These are phyloP conservation scores for Hymenochirus boettgeri DNA, from an alignment of 2,113 vertebrate species.

Conservation along the genomic window DNA sequence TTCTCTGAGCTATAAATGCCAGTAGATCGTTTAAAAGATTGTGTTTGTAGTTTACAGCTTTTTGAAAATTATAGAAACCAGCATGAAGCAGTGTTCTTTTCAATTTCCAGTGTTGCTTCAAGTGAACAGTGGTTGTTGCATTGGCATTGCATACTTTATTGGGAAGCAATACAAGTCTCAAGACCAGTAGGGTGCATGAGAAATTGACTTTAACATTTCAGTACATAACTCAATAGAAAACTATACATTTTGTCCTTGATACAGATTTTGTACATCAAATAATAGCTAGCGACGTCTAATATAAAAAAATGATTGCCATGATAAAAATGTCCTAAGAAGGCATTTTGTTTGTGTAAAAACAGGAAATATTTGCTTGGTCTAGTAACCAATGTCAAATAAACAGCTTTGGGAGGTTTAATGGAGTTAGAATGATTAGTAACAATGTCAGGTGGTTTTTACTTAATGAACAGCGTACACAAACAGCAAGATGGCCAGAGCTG, in stretches of 20 bases:
- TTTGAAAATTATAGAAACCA: conserved; percentile 63
- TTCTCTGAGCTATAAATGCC: conserved; percentile 50
- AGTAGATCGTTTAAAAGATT: conserved; percentile 53
- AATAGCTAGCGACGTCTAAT: too few relatives aligned
- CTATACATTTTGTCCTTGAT: conserved; percentile 45
- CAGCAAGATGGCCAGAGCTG: too few relatives aligned
- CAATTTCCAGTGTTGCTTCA: conserved; percentile 61
- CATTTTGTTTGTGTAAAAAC: background rate
- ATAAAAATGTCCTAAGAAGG: background rate
- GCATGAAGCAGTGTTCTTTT: conserved; percentile 58
- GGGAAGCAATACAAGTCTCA: conserved; percentile 53
- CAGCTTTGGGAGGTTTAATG: too few relatives aligned
- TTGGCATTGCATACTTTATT: conserved; percentile 54
- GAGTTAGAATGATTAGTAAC: too few relatives aligned
- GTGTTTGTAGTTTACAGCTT: conserved; percentile 51
- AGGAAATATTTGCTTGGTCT: background rate
- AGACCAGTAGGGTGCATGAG: conserved; percentile 26
- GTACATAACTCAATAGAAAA: conserved; percentile 40
- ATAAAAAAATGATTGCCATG: background rate
- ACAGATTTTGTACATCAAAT: conserved; percentile 9
- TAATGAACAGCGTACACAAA: too few relatives aligned
- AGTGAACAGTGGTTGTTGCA: conserved; percentile 54
- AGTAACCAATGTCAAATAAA: too few relatives aligned
- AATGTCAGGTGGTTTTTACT: too few relatives aligned
- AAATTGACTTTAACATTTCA: conserved; percentile 45